phyloP scores from a whole-genome alignment of 2,888 invertebrate genomes.

The Adelphocoris suturalis region DNA sequence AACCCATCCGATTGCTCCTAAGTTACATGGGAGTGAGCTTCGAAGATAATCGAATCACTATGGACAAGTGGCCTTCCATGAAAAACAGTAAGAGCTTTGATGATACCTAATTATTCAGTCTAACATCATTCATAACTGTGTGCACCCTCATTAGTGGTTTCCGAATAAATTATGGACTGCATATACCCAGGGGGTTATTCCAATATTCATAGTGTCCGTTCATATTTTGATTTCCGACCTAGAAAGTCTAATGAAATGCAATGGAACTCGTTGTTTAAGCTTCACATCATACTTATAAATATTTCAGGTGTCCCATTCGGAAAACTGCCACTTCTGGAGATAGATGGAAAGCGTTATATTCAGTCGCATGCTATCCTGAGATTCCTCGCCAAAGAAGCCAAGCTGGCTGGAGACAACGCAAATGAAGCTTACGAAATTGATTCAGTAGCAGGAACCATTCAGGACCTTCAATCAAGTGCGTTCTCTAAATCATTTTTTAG shows the following conservation, averaged over 20 bases:
- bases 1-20: slow-evolving; percentile 78
- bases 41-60: slow-evolving; percentile 78
- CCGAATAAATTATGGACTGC: no score
- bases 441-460: slow-evolving; percentile 82
- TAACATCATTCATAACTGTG: no score
- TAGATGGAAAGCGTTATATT: slow-evolving; percentile 82
- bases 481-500: no score
- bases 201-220: no score
- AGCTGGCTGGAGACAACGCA: slow-evolving; percentile 81
- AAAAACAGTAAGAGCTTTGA: slow-evolving; percentile 51
- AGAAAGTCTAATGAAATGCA: no score
- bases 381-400: slow-evolving; percentile 83
- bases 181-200: no score
- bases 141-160: no score
- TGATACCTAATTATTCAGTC: no score
- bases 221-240: no score
- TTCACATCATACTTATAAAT: no score
- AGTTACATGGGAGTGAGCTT: slow-evolving; percentile 78
- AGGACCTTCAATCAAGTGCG: slow-evolving; percentile 82
- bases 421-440: slow-evolving; percentile 84
- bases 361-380: slow-evolving; percentile 83
- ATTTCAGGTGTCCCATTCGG: slow-evolving; percentile 79
- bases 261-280: no score
- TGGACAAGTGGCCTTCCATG: slow-evolving; percentile 42
- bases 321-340: slow-evolving; percentile 83